Conservation (phyloP, 2,113 vertebrate genomes). For the Oplegnathus fasciatus region DNA sequence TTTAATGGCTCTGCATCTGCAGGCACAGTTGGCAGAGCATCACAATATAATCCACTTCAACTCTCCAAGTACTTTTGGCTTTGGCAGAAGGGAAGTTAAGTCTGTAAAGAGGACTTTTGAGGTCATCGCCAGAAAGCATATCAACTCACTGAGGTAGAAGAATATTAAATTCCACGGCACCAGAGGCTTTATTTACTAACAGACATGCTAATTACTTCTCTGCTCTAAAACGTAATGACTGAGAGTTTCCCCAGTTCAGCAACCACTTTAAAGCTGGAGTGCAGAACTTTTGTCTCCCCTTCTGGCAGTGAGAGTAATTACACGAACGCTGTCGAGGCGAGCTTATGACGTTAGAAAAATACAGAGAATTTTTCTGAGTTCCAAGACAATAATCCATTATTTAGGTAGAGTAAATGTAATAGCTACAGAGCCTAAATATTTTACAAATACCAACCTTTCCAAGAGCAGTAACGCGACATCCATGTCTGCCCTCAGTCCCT, state of each 20-base stretch:
- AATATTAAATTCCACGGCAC: constrained; percentile 42
- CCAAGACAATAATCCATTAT: too few relatives aligned
- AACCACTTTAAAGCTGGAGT: neutral
- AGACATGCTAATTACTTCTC: constrained; percentile 22
- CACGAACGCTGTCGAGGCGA: too few relatives aligned
- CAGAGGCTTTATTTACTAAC: constrained; percentile 31
- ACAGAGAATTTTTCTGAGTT: too few relatives aligned
- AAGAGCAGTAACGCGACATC: too few relatives aligned
- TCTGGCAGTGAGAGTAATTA: too few relatives aligned
- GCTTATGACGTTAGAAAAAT: too few relatives aligned
- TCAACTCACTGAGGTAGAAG: constrained; percentile 42
- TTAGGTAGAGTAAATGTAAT: too few relatives aligned
- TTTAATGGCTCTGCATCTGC: constrained; percentile 45
- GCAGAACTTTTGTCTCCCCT: too few relatives aligned
- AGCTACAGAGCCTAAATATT: too few relatives aligned
- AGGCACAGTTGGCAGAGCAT: constrained; percentile 46
- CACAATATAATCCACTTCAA: constrained; percentile 47
- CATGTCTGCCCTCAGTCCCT: too few relatives aligned
- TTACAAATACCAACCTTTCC: too few relatives aligned
- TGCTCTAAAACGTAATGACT: neutral
- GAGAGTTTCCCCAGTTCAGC: constrained; percentile 5
- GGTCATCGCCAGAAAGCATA: constrained; percentile 38
- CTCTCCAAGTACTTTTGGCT: constrained; percentile 52
- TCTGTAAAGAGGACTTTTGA: constrained; percentile 41
- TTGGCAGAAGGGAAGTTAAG: constrained; percentile 49